Evolutionary conservation across 1,140 invertebrate genomes (phyloP).

Genomic region (Papilio xuthus): DNA sequence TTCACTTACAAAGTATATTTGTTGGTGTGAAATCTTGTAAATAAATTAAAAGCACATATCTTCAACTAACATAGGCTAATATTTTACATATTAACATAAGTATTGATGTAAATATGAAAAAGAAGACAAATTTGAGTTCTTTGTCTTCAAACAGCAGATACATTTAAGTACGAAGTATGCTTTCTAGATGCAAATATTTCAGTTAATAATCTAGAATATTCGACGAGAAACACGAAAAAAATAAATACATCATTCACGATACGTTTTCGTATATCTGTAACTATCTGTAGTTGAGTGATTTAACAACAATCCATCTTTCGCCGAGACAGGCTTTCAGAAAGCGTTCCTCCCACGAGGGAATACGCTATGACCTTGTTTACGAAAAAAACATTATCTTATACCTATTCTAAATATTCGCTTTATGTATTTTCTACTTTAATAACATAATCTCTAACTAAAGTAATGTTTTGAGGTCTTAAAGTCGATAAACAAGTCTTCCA

Average conservation of each 20-base stretch:
- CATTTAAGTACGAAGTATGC: not conserved
- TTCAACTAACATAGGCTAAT: too few species aligned
- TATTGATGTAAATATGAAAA: too few species aligned
- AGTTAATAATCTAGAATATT: not conserved
- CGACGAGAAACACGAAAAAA: not conserved
- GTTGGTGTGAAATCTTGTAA: too few species aligned
- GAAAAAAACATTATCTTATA: slow-evolving; percentile 26
- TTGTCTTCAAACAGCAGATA: not conserved
- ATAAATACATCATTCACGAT: slow-evolving; percentile 19
- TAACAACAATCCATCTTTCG: slow-evolving; percentile 36
- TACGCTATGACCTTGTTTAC: slow-evolving; percentile 13
- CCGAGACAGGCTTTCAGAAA: slow-evolving; percentile 38
- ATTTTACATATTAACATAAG: too few species aligned
- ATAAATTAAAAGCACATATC: too few species aligned
- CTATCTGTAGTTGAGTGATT: slow-evolving; percentile 36
- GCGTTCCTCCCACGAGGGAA: slow-evolving; percentile 16
- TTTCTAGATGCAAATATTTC: not conserved
- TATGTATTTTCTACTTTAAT: not conserved
- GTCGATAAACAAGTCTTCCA: too few species aligned
- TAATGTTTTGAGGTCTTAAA: too few species aligned
- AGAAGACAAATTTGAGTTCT: not conserved
- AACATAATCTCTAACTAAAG: too few species aligned
- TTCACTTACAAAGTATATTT: too few species aligned
- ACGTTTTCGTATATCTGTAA: slow-evolving; percentile 35
- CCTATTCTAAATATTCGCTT: slow-evolving; percentile 12